Percentiles rank a stretch among this genome's conserved stretches.
phyloP scores from a whole-genome alignment of 2,888 invertebrate genomes.

The Eupithecia inturbata region DNA sequence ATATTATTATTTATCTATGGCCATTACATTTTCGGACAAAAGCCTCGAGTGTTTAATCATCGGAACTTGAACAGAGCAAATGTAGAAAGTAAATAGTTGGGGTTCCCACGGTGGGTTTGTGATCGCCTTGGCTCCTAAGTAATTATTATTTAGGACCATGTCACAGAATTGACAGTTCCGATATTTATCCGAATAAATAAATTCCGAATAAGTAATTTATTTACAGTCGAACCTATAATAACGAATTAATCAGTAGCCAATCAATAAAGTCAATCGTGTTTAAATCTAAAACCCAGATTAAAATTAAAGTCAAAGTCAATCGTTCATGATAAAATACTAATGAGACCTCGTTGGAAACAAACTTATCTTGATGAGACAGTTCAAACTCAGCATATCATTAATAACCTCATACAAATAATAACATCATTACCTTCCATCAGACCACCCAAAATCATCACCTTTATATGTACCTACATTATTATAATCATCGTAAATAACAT shows the following conservation, averaged over 20 bases:
- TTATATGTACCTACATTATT: constrained; percentile 56
- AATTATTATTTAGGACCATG: constrained; percentile 34
- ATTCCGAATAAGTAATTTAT: too few species aligned
- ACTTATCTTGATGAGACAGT: constrained; percentile 81
- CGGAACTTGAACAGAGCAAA: constrained; percentile 67
- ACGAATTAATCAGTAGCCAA: constrained; percentile 16
- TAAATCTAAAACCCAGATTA: constrained; percentile 68
- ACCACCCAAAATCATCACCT: constrained; percentile 84
- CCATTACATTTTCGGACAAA: constrained; percentile 83
- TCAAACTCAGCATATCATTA: constrained; percentile 68
- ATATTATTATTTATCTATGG: constrained; percentile 77
- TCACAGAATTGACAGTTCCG: constrained; percentile 21
- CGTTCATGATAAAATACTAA: constrained; percentile 77
- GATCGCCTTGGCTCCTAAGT: constrained; percentile 37
- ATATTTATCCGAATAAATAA: not conserved
- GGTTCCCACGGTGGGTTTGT: constrained; percentile 69
- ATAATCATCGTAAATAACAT: constrained; percentile 68
- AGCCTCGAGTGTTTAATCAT: constrained; percentile 79
- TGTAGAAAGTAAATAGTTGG: constrained; percentile 69
- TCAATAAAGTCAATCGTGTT: constrained; percentile 57
- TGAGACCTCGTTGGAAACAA: constrained; percentile 76
- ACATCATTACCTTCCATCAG: constrained; percentile 74
- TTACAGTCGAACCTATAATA: too few species aligned
- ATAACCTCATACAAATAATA: constrained; percentile 79
- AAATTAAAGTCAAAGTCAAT: constrained; percentile 73